Evolutionary conservation across 2,888 invertebrate species (phyloP).

Genomic region (Amaurobius ferox): DNA sequence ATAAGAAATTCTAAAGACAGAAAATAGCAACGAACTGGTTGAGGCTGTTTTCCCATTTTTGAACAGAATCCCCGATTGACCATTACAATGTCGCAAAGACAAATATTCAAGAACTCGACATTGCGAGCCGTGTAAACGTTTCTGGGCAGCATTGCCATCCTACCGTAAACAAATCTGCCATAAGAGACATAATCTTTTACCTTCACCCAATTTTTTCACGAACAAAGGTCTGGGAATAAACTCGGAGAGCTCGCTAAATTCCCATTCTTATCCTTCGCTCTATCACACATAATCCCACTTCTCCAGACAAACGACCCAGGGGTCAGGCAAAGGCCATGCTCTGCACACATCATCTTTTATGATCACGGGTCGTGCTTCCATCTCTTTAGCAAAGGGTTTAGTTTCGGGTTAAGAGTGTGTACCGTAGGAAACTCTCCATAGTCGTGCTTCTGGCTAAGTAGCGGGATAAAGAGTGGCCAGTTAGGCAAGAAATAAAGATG

Average conservation of each 20-base stretch:
- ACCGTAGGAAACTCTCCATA: background rate
- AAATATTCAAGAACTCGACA: too few species aligned
- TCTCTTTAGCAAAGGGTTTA: background rate
- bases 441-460: background rate
- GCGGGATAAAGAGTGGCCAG: background rate
- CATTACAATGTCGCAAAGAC: too few species aligned
- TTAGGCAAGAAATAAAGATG: too few species aligned
- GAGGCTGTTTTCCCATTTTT: too few species aligned
- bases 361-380: background rate
- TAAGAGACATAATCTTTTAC: too few species aligned
- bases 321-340: background rate
- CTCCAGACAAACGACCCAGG: background rate
- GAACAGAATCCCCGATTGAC: too few species aligned
- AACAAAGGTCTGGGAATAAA: background rate
- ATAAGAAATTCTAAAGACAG: too few species aligned
- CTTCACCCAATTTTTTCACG: background rate
- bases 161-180: too few species aligned
- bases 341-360: background rate
- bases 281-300: background rate
- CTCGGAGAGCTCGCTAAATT: background rate
- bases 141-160: too few species aligned
- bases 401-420: background rate
- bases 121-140: too few species aligned
- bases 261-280: background rate
- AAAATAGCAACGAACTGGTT: too few species aligned